Percentiles rank a stretch among this genome's conserved stretches.
Evolutionary conservation across 2,113 vertebrate species (phyloP).

Genomic region (Eolophus roseicapilla): DNA sequence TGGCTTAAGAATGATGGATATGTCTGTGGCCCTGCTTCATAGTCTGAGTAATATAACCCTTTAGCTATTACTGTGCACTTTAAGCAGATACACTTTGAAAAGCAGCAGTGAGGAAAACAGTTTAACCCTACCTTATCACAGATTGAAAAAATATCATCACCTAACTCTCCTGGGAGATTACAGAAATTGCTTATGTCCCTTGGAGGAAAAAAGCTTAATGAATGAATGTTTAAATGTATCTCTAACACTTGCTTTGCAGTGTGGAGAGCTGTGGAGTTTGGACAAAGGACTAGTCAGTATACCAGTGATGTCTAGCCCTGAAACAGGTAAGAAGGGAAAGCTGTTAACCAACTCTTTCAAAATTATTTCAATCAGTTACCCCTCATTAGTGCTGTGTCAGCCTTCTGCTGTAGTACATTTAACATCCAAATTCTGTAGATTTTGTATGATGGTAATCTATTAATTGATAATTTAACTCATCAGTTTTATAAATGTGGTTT

Average conservation of each 20-base stretch:
- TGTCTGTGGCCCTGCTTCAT: neutral
- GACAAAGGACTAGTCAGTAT: neutral
- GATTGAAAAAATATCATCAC: neutral
- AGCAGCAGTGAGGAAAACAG: neutral
- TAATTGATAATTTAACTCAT: slow-evolving; percentile 30
- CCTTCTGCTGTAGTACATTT: slow-evolving; percentile 2
- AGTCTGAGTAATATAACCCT: neutral
- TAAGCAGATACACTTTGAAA: neutral
- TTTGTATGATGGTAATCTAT: neutral
- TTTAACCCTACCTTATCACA: slow-evolving; percentile 21
- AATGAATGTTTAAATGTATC: slow-evolving; percentile 1
- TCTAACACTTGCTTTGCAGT: neutral
- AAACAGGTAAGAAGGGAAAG: neutral
- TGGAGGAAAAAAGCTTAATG: neutral
- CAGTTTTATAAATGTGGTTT: neutral
- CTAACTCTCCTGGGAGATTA: neutral
- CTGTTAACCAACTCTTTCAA: neutral
- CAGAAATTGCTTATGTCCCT: neutral
- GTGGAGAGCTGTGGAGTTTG: neutral
- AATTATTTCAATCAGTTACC: neutral
- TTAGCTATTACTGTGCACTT: neutral
- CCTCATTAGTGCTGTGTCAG: slow-evolving; percentile 19
- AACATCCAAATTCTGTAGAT: neutral
- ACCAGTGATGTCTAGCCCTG: neutral
- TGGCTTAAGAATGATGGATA: slow-evolving; percentile 18